Evolutionary conservation across 2,888 invertebrate genomes (phyloP).

Genomic region (Folsomia candida): DNA sequence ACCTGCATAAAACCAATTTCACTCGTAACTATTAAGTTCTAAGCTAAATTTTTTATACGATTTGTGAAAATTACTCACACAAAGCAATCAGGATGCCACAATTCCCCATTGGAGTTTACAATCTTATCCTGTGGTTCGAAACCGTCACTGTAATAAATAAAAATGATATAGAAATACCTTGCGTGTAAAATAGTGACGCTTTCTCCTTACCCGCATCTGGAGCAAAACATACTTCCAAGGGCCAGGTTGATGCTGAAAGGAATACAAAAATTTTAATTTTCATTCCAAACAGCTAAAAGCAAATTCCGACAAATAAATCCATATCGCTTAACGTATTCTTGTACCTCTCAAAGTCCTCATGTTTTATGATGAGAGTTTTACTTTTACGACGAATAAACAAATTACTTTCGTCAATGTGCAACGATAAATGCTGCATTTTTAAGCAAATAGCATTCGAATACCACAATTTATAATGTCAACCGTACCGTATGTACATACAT

Average conservation of each 20-base stretch:
- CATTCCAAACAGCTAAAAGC: no score
- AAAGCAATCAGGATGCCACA: slow-evolving; percentile 99
- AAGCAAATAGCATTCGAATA: no score
- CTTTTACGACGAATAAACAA: slow-evolving; percentile 42
- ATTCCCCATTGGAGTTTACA: slow-evolving; percentile 95
- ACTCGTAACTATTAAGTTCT: neutral
- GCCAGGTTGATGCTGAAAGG: slow-evolving; percentile 66
- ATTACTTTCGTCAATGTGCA: slow-evolving; percentile 45
- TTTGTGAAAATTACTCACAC: slow-evolving; percentile 67
- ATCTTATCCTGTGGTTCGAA: slow-evolving; percentile 97
- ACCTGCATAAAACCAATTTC: slow-evolving; percentile 60
- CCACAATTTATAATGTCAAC: no score
- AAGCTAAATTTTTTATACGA: neutral
- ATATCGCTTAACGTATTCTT: no score
- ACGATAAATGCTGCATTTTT: slow-evolving; percentile 14
- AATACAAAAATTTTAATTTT: no score
- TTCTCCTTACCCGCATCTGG: slow-evolving; percentile 93
- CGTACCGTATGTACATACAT: no score
- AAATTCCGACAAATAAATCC: no score
- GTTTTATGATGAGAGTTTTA: slow-evolving; percentile 24
- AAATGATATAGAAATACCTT: no score
- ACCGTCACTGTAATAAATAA: no score
- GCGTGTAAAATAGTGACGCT: no score
- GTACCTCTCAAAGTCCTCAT: slow-evolving; percentile 45
- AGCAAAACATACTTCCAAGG: slow-evolving; percentile 87